Evolutionary conservation across 2,888 invertebrate species (phyloP).

Genomic region (Odontothrips loti): DNA sequence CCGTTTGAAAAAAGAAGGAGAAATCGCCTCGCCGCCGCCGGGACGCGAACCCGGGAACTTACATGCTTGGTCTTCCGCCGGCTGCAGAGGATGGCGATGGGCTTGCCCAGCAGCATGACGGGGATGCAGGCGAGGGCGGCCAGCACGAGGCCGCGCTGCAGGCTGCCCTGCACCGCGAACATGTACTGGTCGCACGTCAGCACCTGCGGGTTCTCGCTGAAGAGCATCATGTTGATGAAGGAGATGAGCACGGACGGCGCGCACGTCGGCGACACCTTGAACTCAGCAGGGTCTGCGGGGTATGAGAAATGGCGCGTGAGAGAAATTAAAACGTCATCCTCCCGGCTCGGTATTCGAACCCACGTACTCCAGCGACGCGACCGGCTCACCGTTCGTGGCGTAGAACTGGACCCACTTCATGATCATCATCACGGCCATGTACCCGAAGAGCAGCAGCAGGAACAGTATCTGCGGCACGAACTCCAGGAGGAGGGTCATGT

Average conservation of each 20-base stretch:
- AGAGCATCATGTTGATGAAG: constrained; percentile 77
- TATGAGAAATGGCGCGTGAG: neutral
- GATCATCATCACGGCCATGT: constrained; percentile 61
- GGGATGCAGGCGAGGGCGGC: constrained; percentile 68
- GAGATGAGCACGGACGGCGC: constrained; percentile 76
- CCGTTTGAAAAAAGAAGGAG: constrained; percentile 29
- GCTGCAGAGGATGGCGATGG: constrained; percentile 56
- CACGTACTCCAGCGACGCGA: neutral
- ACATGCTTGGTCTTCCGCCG: constrained; percentile 41
- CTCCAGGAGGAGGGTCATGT: constrained; percentile 55
- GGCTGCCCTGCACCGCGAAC: constrained; percentile 53
- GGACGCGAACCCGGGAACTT: no score
- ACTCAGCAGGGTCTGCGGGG: neutral
- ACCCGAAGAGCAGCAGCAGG: constrained; percentile 63
- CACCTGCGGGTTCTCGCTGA: constrained; percentile 51
- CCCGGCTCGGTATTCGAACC: no score
- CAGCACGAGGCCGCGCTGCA: constrained; percentile 62
- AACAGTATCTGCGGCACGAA: constrained; percentile 69
- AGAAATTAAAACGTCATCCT: no score
- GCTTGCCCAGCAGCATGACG: constrained; percentile 73
- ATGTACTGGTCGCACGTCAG: constrained; percentile 55
- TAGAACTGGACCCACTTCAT: constrained; percentile 65
- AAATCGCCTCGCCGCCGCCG: neutral
- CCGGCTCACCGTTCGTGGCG: constrained; percentile 43
- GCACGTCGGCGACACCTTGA: constrained; percentile 49